Conservation (phyloP, 1,140 invertebrate genomes). For the Trichonephila inaurata region DNA sequence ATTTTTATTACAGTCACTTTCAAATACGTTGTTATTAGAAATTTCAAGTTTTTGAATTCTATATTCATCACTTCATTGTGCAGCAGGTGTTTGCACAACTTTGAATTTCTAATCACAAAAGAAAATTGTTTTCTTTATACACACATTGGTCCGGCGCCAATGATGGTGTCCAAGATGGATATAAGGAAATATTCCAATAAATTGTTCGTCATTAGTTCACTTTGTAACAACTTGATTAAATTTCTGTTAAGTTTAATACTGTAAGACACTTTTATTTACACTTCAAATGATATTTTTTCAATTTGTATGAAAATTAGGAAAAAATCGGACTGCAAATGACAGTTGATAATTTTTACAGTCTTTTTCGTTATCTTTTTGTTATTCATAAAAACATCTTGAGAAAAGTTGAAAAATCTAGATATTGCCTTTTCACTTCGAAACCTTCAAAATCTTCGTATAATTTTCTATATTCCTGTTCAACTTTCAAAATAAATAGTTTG, state of each 20-base stretch:
- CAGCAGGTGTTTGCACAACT: not conserved
- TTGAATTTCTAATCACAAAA: not conserved
- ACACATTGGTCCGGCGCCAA: not conserved
- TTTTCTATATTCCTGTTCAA: too few relatives aligned
- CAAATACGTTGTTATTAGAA: not conserved
- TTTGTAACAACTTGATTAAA: constrained; percentile 4
- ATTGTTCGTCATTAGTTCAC: not conserved
- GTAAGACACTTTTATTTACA: constrained; percentile 51
- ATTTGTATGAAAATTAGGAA: not conserved
- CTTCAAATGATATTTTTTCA: not conserved
- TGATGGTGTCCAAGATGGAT: not conserved
- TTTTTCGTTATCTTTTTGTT: not conserved
- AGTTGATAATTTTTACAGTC: too few relatives aligned
- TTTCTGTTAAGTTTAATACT: constrained; percentile 34
- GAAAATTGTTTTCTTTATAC: not conserved
- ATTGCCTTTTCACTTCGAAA: not conserved
- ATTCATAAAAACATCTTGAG: not conserved
- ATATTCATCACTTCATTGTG: not conserved
- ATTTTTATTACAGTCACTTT: not conserved
- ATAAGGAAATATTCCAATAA: constrained; percentile 11
- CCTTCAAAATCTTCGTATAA: not conserved
- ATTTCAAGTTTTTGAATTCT: not conserved
- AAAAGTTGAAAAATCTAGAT: not conserved
- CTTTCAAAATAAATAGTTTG: too few relatives aligned
- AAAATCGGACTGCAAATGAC: not conserved